Conservation (phyloP, 2,888 invertebrate species). For the Hydriomena furcata region DNA sequence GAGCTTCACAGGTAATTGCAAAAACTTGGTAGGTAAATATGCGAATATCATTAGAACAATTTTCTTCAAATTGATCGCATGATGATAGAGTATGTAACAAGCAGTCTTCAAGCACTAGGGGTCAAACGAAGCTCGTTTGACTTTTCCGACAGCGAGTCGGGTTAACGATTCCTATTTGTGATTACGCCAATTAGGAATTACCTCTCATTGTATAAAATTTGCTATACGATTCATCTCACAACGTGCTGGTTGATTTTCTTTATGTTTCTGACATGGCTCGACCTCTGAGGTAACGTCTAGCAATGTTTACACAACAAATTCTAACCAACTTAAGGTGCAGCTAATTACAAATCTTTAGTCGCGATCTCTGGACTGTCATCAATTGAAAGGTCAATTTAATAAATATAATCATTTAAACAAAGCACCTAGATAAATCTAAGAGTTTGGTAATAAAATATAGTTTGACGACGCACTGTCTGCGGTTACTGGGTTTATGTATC, state of each 20-base stretch:
- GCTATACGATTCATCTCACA: constrained; percentile 23
- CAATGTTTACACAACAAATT: constrained; percentile 36
- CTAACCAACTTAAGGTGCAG: constrained; percentile 32
- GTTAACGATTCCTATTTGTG: constrained; percentile 44
- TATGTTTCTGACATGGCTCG: constrained; percentile 31
- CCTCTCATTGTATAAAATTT: constrained; percentile 36
- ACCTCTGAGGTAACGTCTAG: constrained; percentile 30
- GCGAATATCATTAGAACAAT: constrained; percentile 32
- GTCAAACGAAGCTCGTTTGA: constrained; percentile 41
- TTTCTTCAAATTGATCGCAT: constrained; percentile 33
- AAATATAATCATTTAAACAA: constrained; percentile 26
- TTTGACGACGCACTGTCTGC: constrained; percentile 60
- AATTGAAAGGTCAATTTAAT: constrained; percentile 29
- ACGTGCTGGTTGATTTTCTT: constrained; percentile 24
- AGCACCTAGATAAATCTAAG: constrained; percentile 25
- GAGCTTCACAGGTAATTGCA: constrained; percentile 26
- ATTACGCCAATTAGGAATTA: constrained; percentile 44
- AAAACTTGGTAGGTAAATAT: constrained; percentile 26
- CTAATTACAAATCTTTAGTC: constrained; percentile 36
- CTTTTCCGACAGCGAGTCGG: constrained; percentile 40
- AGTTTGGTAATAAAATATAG: constrained; percentile 30
- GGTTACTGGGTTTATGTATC: constrained; percentile 50
- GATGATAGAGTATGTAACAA: constrained; percentile 35
- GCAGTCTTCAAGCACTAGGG: constrained; percentile 36
- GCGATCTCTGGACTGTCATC: constrained; percentile 30